A percentile compares a stretch with the other conserved stretches of the same genome.
These are phyloP conservation scores for Apoda limacodes DNA, from an alignment of 2,888 invertebrate genomes.

Conservation along the genomic window DNA sequence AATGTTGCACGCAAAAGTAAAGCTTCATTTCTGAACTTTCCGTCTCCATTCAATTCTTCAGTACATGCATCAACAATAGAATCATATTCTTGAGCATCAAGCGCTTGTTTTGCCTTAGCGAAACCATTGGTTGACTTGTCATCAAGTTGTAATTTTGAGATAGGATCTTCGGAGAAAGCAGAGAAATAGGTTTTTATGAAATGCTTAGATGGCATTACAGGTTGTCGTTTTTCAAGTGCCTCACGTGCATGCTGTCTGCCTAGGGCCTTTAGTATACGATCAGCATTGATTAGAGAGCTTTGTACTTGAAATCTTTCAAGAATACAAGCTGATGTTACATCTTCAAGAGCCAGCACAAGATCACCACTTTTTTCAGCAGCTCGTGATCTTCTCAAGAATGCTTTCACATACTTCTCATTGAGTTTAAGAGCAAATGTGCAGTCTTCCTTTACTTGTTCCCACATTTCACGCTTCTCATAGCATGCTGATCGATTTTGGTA, in stretches of 20 bases:
- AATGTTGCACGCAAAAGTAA: constrained; percentile 87
- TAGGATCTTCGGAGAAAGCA: constrained; percentile 89
- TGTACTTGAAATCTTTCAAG: constrained; percentile 90
- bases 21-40: constrained; percentile 76
- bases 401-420: constrained; percentile 90
- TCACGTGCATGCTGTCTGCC: constrained; percentile 81
- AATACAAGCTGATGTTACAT: constrained; percentile 93
- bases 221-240: constrained; percentile 74
- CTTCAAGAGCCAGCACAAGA: constrained; percentile 85
- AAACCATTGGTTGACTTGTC: constrained; percentile 70
- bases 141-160: constrained; percentile 67
- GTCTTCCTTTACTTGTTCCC: constrained; percentile 86
- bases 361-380: constrained; percentile 85
- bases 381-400: constrained; percentile 84
- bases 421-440: constrained; percentile 86
- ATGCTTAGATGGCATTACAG: constrained; percentile 85
- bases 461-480: constrained; percentile 90
- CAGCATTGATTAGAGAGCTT: constrained; percentile 84
- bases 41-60: constrained; percentile 78
- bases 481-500: constrained; percentile 97
- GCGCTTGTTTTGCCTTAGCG: constrained; percentile 76
- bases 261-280: constrained; percentile 87
- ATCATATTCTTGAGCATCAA: constrained; percentile 79
- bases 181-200: constrained; percentile 90
- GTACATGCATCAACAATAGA: constrained; percentile 83